Evolutionary conservation across 2,888 invertebrate species (phyloP).

Genomic region (Dorcus parallelipipedus): DNA sequence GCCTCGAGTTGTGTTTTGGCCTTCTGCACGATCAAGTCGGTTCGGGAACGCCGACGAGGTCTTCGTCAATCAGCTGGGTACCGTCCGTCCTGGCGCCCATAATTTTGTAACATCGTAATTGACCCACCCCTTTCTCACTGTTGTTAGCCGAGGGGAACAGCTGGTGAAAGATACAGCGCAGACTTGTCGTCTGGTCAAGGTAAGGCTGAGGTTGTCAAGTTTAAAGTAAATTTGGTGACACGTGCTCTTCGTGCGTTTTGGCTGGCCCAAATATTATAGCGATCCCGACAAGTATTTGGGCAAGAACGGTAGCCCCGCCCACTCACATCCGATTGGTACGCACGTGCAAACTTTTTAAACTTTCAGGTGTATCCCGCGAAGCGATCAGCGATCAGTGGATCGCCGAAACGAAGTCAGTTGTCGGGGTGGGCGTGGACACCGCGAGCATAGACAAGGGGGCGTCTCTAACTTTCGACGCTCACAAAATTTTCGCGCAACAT

Average conservation of each 20-base stretch:
- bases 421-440: slow-evolving; percentile 64
- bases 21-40: no score
- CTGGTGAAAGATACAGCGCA: no score
- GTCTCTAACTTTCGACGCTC: slow-evolving; percentile 49
- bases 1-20: no score
- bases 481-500: slow-evolving; percentile 49
- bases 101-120: no score
- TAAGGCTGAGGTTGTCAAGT: no score
- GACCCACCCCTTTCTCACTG: no score
- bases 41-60: no score
- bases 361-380: slow-evolving; percentile 54
- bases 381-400: slow-evolving; percentile 64
- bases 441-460: slow-evolving; percentile 60
- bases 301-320: slow-evolving; percentile 11
- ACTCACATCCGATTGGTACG: neutral
- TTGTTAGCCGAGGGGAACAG: no score
- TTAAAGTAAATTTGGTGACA: no score
- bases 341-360: neutral
- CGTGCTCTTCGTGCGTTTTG: slow-evolving; percentile 52
- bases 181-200: no score
- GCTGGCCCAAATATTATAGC: slow-evolving; percentile 53
- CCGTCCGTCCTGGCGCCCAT: no score
- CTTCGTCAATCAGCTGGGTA: no score
- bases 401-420: slow-evolving; percentile 53
- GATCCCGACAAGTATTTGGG: slow-evolving; percentile 51